Evolutionary conservation across 2,113 vertebrate species (phyloP).

Genomic region (Hippocampus comes): DNA sequence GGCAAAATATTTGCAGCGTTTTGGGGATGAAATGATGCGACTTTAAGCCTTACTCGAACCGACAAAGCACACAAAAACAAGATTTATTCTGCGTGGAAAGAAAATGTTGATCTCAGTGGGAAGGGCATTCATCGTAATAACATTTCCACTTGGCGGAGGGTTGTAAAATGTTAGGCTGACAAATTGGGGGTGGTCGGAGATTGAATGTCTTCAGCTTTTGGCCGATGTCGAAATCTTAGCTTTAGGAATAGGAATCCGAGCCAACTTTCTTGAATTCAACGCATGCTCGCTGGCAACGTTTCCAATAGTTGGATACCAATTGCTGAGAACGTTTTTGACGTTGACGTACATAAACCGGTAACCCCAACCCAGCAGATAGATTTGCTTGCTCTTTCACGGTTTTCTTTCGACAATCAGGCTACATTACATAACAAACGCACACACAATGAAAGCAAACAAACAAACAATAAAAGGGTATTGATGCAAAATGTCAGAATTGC

Average conservation of each 20-base stretch:
- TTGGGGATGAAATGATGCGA: constrained; percentile 30
- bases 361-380: not conserved
- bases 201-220: constrained; percentile 4
- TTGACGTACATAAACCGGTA: not conserved
- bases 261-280: not conserved
- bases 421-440: too few relatives aligned
- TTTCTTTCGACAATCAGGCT: too few relatives aligned
- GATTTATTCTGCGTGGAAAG: constrained; percentile 14
- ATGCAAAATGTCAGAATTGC: not conserved
- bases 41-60: constrained; percentile 16
- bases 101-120: constrained; percentile 19
- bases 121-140: not conserved
- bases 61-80: constrained; percentile 17
- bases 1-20: constrained; percentile 37
- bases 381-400: too few relatives aligned
- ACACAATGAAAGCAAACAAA: too few relatives aligned
- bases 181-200: not conserved
- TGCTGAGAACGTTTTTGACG: not conserved
- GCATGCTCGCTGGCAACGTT: not conserved
- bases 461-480: too few relatives aligned
- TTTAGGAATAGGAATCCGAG: not conserved
- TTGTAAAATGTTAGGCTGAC: constrained; percentile 1
- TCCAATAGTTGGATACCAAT: not conserved
- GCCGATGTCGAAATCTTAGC: not conserved
- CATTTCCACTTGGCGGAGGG: not conserved